Base-by-base conservation (phyloP, 2,888 invertebrate genomes). In the Lepas anatifera region DNA sequence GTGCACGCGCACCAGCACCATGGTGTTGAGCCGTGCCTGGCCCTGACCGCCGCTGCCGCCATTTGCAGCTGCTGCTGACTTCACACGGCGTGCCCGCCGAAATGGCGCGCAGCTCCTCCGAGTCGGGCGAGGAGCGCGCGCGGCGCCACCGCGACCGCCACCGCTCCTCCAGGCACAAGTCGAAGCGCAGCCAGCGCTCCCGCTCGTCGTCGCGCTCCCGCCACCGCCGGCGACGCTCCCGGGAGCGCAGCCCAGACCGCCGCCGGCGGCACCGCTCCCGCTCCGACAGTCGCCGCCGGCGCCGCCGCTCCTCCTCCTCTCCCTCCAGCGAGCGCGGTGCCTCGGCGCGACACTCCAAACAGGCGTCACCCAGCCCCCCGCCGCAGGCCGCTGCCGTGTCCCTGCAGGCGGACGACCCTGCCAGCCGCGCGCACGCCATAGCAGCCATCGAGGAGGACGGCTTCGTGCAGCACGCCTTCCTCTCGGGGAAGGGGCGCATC, bases 401-500 rank as follows among this genome's bases (percentile, higher is more conserved):
- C 13, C 58, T 58, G 32, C 29, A 8, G 11, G 6, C 58, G 29
- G 58, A 58, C 32, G 58, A 58, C 32, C 58, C 58, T 16, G 58
- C 32, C 16, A 32, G 7, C 18, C 58, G 58, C 32, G 58, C 58
- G 18, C 4, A 16, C 32, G 58, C 58, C 32, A 58, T 58, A 29
- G 58, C 58, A 16, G 58, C 58, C 13, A 7, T 58, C 32, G 58
- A 58, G 29, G 18, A 32, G 16, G 58, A 58, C 58, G 58, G 27
- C 18, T 58, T 58, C 18, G 58, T 58, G 58, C 58, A 58, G 58
- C 58, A 32, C 58, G 29, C 58, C 32, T 58, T 58, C 58, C 29
- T 58, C 16, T 58, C 58, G 2, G 58, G 58, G 18, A 58, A 58
- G 32, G 29, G 18, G 29, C 58, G 58, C 29, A 18, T 16, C 6